Conservation (phyloP, 35 echinoderm and acorn worm genomes). For the Apostichopus parvimensis region DNA sequence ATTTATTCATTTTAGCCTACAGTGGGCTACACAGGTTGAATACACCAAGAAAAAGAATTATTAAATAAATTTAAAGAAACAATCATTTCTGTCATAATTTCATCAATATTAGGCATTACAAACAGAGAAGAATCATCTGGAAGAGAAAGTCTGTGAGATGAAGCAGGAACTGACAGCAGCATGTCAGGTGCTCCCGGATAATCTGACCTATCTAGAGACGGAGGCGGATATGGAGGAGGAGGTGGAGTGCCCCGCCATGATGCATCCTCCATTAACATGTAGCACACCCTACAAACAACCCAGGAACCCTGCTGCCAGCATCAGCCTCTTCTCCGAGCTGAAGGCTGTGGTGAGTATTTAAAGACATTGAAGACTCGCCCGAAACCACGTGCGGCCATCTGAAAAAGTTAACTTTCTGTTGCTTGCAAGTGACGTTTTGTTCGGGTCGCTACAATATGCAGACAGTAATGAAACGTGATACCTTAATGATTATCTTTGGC, state of each 20-base stretch:
- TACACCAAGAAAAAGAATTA: too few relatives aligned
- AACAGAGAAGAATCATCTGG: constrained; percentile 49
- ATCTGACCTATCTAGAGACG: constrained; percentile 28
- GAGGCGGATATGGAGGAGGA: constrained; percentile 3
- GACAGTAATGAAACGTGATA: too few relatives aligned
- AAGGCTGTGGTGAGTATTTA: constrained; percentile 45
- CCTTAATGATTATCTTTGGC: too few relatives aligned
- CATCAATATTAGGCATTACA: background rate
- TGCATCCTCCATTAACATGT: constrained; percentile 15
- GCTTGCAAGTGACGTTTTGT: too few relatives aligned
- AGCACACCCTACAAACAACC: constrained; percentile 50
- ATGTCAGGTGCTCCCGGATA: constrained; percentile 36
- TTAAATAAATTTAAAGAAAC: too few relatives aligned
- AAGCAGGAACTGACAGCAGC: constrained; percentile 32
- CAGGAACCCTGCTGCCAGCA: background rate
- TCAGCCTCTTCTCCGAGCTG: constrained; percentile 43
- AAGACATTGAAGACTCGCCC: background rate
- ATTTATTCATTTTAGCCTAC: too few relatives aligned
- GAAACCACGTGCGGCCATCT: too few relatives aligned
- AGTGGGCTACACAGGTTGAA: too few relatives aligned
- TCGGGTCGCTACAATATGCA: too few relatives aligned
- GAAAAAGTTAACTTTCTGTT: too few relatives aligned
- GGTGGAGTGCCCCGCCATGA: constrained; percentile 5
- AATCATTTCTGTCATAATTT: too few relatives aligned
- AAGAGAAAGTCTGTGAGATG: constrained; percentile 41